phyloP scores from a whole-genome alignment of 2,888 invertebrate species.

The Lasioglossum malachurum region DNA sequence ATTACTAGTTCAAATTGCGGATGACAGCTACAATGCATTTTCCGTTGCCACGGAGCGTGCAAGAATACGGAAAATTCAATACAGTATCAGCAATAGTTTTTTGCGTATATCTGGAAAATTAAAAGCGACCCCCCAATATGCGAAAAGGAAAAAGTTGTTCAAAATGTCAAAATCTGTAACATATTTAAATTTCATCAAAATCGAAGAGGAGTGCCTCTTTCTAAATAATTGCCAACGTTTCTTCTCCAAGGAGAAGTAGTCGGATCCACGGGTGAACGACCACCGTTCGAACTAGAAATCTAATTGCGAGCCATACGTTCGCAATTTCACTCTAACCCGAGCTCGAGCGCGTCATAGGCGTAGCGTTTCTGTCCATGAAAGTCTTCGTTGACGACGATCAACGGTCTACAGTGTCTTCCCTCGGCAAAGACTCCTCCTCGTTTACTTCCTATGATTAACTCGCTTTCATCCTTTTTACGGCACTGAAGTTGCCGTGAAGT shows the following conservation, averaged over 20 bases:
- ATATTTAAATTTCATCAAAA: no score
- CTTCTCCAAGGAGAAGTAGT: not conserved
- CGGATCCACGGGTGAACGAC: slow-evolving; percentile 41
- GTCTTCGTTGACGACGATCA: not conserved
- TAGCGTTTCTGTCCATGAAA: not conserved
- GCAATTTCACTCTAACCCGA: slow-evolving; percentile 51
- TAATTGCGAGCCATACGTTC: slow-evolving; percentile 35
- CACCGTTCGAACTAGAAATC: slow-evolving; percentile 50
- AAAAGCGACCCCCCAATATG: no score
- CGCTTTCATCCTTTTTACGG: not conserved
- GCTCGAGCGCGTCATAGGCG: slow-evolving; percentile 12
- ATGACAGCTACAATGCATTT: no score
- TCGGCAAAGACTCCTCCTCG: not conserved
- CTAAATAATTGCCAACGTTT: not conserved
- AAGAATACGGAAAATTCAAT: no score
- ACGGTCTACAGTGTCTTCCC: not conserved
- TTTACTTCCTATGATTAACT: not conserved
- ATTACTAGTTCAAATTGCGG: no score
- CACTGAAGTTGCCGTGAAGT: not conserved
- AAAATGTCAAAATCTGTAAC: no score
- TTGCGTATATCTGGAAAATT: no score
- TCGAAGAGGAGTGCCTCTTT: no score
- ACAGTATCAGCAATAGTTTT: no score
- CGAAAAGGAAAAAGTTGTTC: no score
- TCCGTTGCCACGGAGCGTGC: no score